Evolutionary conservation across 2,888 invertebrate genomes (phyloP).

Genomic region (Drosophila tanythrix): DNA sequence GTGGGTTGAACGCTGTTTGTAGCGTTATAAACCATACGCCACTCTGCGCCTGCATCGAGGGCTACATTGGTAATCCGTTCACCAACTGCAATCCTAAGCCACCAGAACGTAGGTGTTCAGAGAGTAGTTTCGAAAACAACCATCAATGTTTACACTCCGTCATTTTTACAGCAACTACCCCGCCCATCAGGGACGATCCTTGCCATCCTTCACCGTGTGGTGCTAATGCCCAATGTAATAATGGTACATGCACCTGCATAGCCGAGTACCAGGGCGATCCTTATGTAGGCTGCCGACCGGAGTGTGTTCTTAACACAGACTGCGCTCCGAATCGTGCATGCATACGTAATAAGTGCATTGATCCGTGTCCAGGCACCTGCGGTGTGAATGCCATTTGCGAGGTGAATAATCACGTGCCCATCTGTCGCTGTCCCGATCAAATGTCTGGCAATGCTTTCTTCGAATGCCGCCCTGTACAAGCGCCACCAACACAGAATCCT

Average conservation of each 20-base stretch:
- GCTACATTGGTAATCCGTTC: constrained; percentile 87
- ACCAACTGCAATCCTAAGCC: constrained; percentile 84
- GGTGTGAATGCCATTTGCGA: constrained; percentile 92
- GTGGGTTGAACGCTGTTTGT: constrained; percentile 88
- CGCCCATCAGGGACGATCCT: constrained; percentile 84
- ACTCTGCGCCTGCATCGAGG: constrained; percentile 88
- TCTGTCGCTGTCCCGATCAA: constrained; percentile 90
- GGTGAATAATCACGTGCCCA: constrained; percentile 91
- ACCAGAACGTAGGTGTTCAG: constrained; percentile 76
- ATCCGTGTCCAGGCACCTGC: constrained; percentile 91
- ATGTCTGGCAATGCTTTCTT: constrained; percentile 93
- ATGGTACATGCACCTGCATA: constrained; percentile 89
- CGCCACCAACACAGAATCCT: constrained; percentile 86
- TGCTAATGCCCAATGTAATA: constrained; percentile 89
- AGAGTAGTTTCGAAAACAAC: not conserved
- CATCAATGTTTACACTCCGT: constrained; percentile 8
- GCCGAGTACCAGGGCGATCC: constrained; percentile 91
- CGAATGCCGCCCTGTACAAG: constrained; percentile 86
- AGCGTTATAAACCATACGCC: constrained; percentile 89
- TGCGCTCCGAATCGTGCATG: constrained; percentile 90
- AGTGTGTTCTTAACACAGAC: constrained; percentile 91
- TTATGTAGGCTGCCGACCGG: constrained; percentile 90
- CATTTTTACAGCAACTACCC: constrained; percentile 66
- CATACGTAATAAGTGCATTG: constrained; percentile 89
- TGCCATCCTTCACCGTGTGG: constrained; percentile 92